Evolutionary conservation across 2,113 vertebrate species (phyloP), one percentile per base, ranked within the genome.

Genomic region (Mus spicilegus): DNA sequence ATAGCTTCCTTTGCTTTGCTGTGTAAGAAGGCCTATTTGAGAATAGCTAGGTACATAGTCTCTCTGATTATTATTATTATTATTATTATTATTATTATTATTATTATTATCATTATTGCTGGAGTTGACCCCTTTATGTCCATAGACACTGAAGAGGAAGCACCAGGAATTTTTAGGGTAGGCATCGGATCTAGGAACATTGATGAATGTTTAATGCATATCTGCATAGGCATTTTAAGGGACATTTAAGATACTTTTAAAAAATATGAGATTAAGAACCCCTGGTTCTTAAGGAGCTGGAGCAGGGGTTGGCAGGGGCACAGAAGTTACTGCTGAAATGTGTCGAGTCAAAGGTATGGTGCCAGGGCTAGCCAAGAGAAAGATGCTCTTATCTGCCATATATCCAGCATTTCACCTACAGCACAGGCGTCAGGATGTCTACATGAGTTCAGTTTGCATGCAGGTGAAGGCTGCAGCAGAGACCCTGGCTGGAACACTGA

Each of bases 1-100:
- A 46, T 95, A 56, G 8, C 13, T 84, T 81, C 16, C 28, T 89
- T 93, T 91, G 69, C 51, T 94, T 90, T 46, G 87, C 51, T 92
- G 30, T 51, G 7, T 5, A 36, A 61, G 75, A 77, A 69, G 7
- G 19, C 70, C 93, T 78, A 19, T 39, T 61, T n/a, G 49, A 89
- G 81, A 39, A 76, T 58, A 33, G 67, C 33, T 7, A 0, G 39
- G 19, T 30, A 28, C 61, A 42, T 16, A 63, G 33, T 51, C 58
- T 58, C 33, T 39, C 5, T 24, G 10, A 33, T 49, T 87, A 56
- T 56, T 39, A 87, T 30, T 93, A 7, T n/a, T 11, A 54, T 56
- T 30, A 14, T 13, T 13, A 78, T 51, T 17, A 78, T 33, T 20
- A 80, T 54, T 10, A 11, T 36, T 11, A 17, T 81, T 14, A 20